Conservation (phyloP, 2,797 vertebrate genomes). For the Sciurus carolinensis region DNA sequence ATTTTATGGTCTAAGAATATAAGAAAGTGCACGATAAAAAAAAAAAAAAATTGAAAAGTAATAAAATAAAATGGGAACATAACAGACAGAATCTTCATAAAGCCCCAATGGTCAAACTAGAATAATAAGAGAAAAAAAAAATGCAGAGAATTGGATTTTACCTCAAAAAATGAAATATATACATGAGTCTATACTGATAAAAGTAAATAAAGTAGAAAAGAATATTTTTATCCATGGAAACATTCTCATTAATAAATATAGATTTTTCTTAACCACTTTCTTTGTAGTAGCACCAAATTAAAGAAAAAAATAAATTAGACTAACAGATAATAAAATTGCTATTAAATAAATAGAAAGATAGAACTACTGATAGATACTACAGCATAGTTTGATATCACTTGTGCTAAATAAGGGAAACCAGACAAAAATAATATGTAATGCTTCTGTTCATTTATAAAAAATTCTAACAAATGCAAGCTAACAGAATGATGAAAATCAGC, state of each 20-base stretch:
- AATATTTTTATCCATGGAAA: neutral
- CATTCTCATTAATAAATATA: neutral
- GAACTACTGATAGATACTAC: neutral
- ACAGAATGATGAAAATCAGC: neutral
- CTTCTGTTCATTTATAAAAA: neutral
- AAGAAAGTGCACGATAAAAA: neutral
- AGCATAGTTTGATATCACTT: neutral
- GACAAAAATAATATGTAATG: neutral
- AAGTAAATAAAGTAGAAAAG: neutral
- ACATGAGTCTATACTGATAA: neutral
- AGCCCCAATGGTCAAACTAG: neutral
- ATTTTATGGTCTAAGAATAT: neutral
- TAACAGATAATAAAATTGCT: neutral
- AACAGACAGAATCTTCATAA: neutral
- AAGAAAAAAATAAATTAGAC: neutral
- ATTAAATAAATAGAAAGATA: neutral
- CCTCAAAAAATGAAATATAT: neutral
- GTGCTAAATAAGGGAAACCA: neutral
- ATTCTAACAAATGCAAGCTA: neutral
- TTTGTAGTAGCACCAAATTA: neutral
- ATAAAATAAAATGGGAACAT: neutral
- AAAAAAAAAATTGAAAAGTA: neutral
- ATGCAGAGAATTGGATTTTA: neutral
- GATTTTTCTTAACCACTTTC: neutral
- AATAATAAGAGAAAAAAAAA: neutral